These are phyloP conservation scores for Cotesia glomerata DNA, from an alignment of 1,140 invertebrate species.

Conservation along the genomic window DNA sequence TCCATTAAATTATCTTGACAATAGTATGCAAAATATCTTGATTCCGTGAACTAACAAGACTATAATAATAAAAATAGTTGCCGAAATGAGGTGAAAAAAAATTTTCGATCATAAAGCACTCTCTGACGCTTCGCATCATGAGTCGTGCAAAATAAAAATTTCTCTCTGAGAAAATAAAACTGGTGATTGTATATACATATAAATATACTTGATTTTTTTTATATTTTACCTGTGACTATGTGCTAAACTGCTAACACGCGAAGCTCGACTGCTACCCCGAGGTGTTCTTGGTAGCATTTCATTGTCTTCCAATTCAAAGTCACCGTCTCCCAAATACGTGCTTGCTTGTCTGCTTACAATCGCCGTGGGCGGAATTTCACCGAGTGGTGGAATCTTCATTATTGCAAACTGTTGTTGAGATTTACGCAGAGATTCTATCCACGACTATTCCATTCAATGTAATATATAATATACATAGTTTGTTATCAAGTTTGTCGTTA, in stretches of 20 bases:
- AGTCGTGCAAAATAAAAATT: background rate
- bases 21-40: no score
- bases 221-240: constrained; percentile 66
- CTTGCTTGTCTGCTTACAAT: constrained; percentile 53
- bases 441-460: constrained; percentile 45
- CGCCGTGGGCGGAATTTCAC: constrained; percentile 39
- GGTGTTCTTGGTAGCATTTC: constrained; percentile 55
- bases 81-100: no score
- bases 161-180: background rate
- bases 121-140: no score
- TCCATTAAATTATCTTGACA: no score
- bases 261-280: constrained; percentile 59
- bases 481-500: background rate
- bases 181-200: background rate
- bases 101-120: no score
- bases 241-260: constrained; percentile 69
- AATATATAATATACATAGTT: background rate
- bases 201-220: background rate
- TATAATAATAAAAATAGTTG: no score
- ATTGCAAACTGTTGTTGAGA: constrained; percentile 55
- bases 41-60: no score
- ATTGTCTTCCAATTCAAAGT: constrained; percentile 56
- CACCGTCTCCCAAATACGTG: constrained; percentile 52
- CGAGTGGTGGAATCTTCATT: constrained; percentile 50
- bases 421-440: constrained; percentile 58